phyloP scores from a whole-genome alignment of 2,113 vertebrate species.

The Desmodus rotundus region DNA sequence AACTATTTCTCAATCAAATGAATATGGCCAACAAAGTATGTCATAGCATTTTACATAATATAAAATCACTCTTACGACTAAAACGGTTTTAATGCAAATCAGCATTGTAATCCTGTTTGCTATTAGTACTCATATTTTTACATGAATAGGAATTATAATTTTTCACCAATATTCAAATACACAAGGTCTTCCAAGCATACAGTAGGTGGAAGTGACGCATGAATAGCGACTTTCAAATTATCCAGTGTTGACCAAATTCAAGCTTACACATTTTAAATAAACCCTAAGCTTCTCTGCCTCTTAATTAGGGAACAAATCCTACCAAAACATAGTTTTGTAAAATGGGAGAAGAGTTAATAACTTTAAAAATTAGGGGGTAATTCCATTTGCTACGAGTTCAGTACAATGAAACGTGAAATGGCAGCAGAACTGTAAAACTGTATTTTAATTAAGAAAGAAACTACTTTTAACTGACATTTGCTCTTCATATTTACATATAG shows the following conservation, averaged over 20 bases:
- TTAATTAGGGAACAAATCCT: slow-evolving; percentile 6
- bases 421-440: slow-evolving; percentile 53
- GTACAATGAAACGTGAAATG: slow-evolving; percentile 72
- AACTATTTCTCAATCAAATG: slow-evolving; percentile 82
- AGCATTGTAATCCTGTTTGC: slow-evolving; percentile 76
- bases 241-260: slow-evolving; percentile 81
- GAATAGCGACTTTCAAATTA: slow-evolving; percentile 71
- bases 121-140: slow-evolving; percentile 77
- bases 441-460: slow-evolving; percentile 75
- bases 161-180: slow-evolving; percentile 77
- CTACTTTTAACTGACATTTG: slow-evolving; percentile 59
- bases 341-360: slow-evolving; percentile 54
- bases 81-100: slow-evolving; percentile 79
- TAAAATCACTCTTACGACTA: slow-evolving; percentile 79
- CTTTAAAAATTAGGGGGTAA: slow-evolving; percentile 54
- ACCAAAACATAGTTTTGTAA: not conserved
- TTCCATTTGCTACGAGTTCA: slow-evolving; percentile 66
- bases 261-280: slow-evolving; percentile 71
- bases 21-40: slow-evolving; percentile 83
- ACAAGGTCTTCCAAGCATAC: slow-evolving; percentile 81
- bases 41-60: slow-evolving; percentile 80
- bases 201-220: slow-evolving; percentile 78
- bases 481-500: slow-evolving; percentile 82
- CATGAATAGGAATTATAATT: slow-evolving; percentile 74
- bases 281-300: slow-evolving; percentile 52